These are phyloP conservation scores for Apodemia mormo DNA, from an alignment of 2,888 invertebrate genomes.

Conservation along the genomic window DNA sequence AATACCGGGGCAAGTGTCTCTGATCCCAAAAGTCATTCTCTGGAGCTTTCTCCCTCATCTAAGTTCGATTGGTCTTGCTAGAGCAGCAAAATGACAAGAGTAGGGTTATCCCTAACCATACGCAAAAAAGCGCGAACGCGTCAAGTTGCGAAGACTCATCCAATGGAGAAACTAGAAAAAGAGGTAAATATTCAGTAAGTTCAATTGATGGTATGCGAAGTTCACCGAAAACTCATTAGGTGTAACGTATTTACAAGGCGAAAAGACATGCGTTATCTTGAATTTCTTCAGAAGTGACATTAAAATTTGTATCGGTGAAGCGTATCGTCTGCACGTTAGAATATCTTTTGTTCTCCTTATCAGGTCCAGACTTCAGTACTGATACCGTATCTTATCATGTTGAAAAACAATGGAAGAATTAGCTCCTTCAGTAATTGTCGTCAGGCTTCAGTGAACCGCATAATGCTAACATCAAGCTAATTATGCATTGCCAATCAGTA, in stretches of 20 bases:
- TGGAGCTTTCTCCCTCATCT: no score
- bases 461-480: neutral
- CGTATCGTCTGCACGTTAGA: neutral
- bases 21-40: no score
- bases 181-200: no score
- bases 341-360: conserved; percentile 3
- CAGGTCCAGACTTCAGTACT: neutral
- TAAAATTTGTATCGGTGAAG: neutral
- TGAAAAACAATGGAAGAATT: neutral
- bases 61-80: no score
- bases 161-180: no score
- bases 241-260: neutral
- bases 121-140: no score
- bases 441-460: conserved; percentile 3
- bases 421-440: neutral
- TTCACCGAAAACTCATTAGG: no score
- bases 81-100: no score
- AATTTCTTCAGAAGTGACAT: neutral
- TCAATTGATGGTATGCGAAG: no score
- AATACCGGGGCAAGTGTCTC: no score
- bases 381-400: conserved; percentile 14
- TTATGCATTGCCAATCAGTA: neutral
- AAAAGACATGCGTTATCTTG: neutral
- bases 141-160: no score
- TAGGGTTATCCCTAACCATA: no score